These are phyloP conservation scores for Castor canadensis DNA, from an alignment of 2,113 vertebrate genomes.

Conservation along the genomic window DNA sequence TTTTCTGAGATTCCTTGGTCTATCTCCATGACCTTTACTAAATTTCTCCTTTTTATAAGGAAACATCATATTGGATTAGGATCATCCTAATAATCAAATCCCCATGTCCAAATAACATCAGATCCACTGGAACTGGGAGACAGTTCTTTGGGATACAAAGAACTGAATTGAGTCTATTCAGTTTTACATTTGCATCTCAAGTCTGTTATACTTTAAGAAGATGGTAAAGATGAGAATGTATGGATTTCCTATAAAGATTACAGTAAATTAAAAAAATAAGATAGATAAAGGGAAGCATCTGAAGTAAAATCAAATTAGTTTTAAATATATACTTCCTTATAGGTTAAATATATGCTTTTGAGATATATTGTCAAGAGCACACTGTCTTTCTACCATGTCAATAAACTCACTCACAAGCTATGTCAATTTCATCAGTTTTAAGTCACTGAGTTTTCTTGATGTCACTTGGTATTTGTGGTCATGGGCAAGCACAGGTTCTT, in stretches of 20 bases:
- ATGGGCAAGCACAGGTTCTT: background rate
- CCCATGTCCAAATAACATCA: background rate
- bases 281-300: background rate
- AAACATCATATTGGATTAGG: background rate
- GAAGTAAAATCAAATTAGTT: constrained; percentile 17
- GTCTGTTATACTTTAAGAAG: background rate
- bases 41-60: background rate
- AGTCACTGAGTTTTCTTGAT: background rate
- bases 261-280: background rate
- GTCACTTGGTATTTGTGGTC: background rate
- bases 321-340: background rate
- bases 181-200: background rate
- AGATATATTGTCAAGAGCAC: no score
- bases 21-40: background rate
- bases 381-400: no score
- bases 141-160: background rate
- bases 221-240: background rate
- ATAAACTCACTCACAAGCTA: background rate
- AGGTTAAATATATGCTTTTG: background rate
- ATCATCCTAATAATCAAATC: background rate
- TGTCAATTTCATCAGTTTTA: background rate
- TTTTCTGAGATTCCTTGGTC: background rate
- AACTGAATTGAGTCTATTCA: background rate
- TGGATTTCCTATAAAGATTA: background rate
- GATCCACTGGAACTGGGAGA: background rate